Evolutionary conservation across 2,888 invertebrate species (phyloP).

Genomic region (Sinodicranocentrus sp.): DNA sequence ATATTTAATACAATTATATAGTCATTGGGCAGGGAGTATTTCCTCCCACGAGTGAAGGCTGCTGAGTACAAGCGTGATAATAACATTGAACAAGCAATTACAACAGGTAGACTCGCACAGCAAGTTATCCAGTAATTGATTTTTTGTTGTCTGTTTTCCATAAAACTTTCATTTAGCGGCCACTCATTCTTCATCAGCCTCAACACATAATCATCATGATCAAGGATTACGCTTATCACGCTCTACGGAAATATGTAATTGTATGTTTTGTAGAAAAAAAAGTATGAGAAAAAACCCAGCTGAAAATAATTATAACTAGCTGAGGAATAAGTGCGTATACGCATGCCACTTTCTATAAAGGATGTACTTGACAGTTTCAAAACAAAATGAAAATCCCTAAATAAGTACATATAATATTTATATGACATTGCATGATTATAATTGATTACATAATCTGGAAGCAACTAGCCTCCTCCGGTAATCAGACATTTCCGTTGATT

Average conservation of each 20-base stretch:
- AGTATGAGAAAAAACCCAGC: not conserved
- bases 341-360: constrained; percentile 3
- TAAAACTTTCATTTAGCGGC: constrained; percentile 14
- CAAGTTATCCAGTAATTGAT: constrained; percentile 43
- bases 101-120: not conserved
- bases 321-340: not conserved
- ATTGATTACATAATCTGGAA: constrained; percentile 51
- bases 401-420: too few species aligned
- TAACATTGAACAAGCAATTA: constrained; percentile 1
- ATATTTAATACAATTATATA: not conserved
- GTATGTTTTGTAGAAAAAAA: not conserved
- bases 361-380: not conserved
- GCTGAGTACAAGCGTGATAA: not conserved
- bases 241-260: not conserved
- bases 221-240: constrained; percentile 28
- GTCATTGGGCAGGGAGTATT: constrained; percentile 5
- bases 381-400: not conserved
- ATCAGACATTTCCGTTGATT: constrained; percentile 46
- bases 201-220: not conserved
- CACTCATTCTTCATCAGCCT: not conserved
- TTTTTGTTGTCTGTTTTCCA: constrained; percentile 42
- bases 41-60: constrained; percentile 59
- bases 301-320: not conserved
- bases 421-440: too few species aligned
- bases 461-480: constrained; percentile 30